A percentile compares a stretch with the other conserved stretches of the same genome.
Conservation (phyloP, 2,797 vertebrate genomes). For the Benthosema pterotum region DNA sequence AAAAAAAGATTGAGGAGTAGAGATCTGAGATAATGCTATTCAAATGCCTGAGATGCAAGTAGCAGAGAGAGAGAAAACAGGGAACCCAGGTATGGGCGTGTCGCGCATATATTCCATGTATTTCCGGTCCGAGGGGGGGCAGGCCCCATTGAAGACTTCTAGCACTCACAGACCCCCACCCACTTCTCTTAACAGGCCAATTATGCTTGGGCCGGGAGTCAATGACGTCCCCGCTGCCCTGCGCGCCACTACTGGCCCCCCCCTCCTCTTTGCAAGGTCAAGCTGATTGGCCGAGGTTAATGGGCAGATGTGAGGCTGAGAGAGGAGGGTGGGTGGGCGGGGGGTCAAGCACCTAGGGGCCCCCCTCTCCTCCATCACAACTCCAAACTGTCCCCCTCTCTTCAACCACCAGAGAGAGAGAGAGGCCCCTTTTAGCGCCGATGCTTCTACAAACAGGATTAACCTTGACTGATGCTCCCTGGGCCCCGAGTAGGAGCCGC, state of each 20-base stretch:
- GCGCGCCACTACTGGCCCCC: conserved; percentile 66
- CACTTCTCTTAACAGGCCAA: conserved; percentile 65
- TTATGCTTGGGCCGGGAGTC: conserved; percentile 76
- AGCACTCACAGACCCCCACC: conserved; percentile 16
- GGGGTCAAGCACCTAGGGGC: conserved; percentile 79
- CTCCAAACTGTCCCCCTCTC: conserved; percentile 75
- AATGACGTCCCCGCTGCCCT: conserved; percentile 52
- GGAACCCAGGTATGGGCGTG: no score
- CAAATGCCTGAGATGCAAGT: no score
- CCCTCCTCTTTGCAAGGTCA: conserved; percentile 79
- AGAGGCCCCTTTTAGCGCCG: conserved; percentile 63
- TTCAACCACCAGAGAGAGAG: conserved; percentile 50
- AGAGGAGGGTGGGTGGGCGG: conserved; percentile 49
- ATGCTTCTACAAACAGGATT: conserved; percentile 73
- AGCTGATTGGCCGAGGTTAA: conserved; percentile 84
- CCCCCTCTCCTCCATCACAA: conserved; percentile 70
- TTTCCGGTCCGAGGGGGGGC: neutral
- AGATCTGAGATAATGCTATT: no score
- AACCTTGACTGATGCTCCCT: conserved; percentile 63
- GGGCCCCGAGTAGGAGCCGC: conserved; percentile 14
- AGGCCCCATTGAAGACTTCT: no score
- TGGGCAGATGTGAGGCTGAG: conserved; percentile 76
- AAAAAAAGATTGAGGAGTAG: no score
- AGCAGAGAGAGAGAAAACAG: no score
- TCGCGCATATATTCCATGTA: no score